Evolutionary conservation across 2,888 invertebrate species (phyloP).

Genomic region (Stenchaetothrips biformis): DNA sequence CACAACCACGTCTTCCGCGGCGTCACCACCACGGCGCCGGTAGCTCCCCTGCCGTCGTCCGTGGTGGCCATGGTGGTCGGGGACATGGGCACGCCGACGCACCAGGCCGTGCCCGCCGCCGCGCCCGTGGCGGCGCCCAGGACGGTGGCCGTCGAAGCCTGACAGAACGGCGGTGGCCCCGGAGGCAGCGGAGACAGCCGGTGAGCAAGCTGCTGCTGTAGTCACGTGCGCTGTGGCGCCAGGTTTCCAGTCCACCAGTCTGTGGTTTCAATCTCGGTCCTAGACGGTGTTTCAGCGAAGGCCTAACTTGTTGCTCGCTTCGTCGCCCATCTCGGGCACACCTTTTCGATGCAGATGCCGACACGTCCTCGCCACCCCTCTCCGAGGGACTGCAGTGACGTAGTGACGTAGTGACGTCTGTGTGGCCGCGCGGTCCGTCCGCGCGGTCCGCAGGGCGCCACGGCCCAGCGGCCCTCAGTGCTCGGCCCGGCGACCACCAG

Average conservation of each 20-base stretch:
- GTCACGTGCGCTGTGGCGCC: no score
- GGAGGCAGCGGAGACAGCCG: constrained; percentile 14
- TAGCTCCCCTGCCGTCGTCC: background rate
- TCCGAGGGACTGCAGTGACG: background rate
- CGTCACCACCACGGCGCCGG: constrained; percentile 3
- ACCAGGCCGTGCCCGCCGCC: background rate
- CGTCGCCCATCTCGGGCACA: background rate
- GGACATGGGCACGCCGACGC: background rate
- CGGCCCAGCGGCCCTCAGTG: no score
- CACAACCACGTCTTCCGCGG: constrained; percentile 22
- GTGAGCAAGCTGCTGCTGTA: background rate
- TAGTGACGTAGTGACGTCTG: background rate
- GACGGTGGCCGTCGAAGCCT: constrained; percentile 3
- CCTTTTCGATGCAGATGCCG: background rate
- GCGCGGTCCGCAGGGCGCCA: no score
- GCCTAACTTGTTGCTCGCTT: background rate
- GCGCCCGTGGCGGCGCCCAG: background rate
- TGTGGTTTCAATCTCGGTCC: no score
- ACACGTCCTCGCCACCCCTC: background rate
- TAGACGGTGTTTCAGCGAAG: background rate
- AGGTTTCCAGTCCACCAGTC: no score
- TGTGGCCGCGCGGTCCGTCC: no score
- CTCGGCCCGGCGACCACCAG: no score
- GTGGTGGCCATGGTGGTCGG: background rate
- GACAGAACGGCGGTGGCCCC: constrained; percentile 21